Base-by-base conservation (phyloP, 2,113 vertebrate species). In the Ornithorhynchus anatinus region DNA sequence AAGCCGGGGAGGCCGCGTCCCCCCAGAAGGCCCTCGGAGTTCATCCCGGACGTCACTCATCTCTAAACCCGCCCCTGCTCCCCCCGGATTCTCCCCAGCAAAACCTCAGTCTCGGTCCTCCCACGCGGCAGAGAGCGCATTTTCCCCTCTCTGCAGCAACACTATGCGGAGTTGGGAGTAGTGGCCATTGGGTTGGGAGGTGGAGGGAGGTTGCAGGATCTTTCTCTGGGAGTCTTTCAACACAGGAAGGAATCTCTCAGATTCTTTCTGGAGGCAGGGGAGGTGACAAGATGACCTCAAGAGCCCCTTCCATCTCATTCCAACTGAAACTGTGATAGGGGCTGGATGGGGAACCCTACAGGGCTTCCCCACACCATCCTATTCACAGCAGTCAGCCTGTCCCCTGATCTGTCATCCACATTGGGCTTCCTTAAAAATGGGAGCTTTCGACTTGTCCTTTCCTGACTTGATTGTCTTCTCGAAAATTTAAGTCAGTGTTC, bases 1-100 rank as follows among this genome's bases (percentile, higher is more conserved):
- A n/a, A 16, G 14, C 23, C 0, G 20, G 25, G 20, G 0, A 0
- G 15, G 1, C 10, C 29, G 16, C 27, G 4, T 29, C 19, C 23
- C 23, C 3, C 5, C 27, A 72, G 64, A 3, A 59, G 8, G 36
- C 23, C n/a, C n/a, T n/a, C n/a, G n/a, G n/a, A n/a, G n/a, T n/a
- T n/a, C n/a, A n/a, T n/a, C n/a, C n/a, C n/a, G 45, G 22, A 50
- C 15, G 22, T 50, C 15, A 25, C 22, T 50, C 23, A 50, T 17
- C 22, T 31, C 27, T n/a, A n/a, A n/a, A n/a, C 47, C 25, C 31
- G 15, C 31, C 23, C 25, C 47, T 27, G 25, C 14, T 48, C 45
- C 15, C 25, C 25, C 15, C 31, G 31, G 19, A 14, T 17, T 50
- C 38, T 23, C 31, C 17, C 51, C 27, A 23, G 19, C 39, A 43